Base-by-base conservation (phyloP, 2,888 invertebrate genomes). In the Dryomyza anilis region DNA sequence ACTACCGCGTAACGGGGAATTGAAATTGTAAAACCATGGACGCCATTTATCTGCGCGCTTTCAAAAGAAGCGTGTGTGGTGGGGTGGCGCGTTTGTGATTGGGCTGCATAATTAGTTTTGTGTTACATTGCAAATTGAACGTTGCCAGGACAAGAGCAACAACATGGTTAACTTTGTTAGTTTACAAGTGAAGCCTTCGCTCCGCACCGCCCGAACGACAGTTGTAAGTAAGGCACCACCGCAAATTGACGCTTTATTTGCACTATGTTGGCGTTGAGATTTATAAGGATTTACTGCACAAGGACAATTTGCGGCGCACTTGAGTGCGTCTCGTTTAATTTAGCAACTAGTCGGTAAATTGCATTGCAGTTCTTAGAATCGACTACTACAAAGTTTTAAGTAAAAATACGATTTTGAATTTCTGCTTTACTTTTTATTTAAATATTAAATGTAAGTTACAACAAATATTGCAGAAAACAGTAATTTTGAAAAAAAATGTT, bases 91-190 rank as follows among this genome's bases (percentile, higher is more conserved):
- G 25, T 21, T 12, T 63, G 67, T 64, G 64, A 67, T 67, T 52
- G 56, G 56, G 7, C 7, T 64, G 43, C 58, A 55, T 65, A 67
- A 67, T 65, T 65, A 65, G 67, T 64, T 67, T 63, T 59, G 30
- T 56, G 25, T 63, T 63, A 62, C 65, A 23, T 27, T 43, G 27
- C 61, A 36, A 52, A 61, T 61, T 52, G 61, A 61, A 29, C 36
- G 23, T 19, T 16, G 25, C 50, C n/a, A 16, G 19, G 53, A n/a
- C 14, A 16, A 39, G 36, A 8, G 27, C 19, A 6, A 23, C 33
- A 36, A 14, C 14, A 8, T 33, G 14, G 21, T 3, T 36, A 33
- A 21, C 23, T 36, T 55, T n/a, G 33, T 55, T 55, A 19, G 23
- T 36, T 36, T 12, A 36, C 23, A 36, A 36, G 55, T 25, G 33